Conservation (phyloP, 2,797 vertebrate genomes). For the Oreortyx pictus region DNA sequence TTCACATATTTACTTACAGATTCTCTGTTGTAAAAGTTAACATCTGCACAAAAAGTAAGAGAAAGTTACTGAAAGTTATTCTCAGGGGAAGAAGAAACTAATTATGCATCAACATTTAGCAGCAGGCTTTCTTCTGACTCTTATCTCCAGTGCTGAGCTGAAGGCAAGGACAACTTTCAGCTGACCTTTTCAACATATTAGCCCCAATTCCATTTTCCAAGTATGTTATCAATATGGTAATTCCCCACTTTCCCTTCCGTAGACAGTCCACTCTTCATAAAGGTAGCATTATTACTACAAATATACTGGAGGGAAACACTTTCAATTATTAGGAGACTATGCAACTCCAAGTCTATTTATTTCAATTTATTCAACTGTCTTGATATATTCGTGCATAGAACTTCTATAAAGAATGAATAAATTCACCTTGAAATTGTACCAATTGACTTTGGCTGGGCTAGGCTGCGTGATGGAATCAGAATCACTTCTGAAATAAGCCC, state of each 20-base stretch:
- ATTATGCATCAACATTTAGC: conserved; percentile 59
- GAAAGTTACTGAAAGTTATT: conserved; percentile 23
- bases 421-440: conserved; percentile 87
- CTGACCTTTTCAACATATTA: conserved; percentile 80
- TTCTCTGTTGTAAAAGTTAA: neutral
- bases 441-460: conserved; percentile 81
- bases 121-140: conserved; percentile 23
- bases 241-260: conserved; percentile 79
- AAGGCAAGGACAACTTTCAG: conserved; percentile 78
- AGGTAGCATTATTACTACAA: conserved; percentile 82
- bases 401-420: conserved; percentile 84
- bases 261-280: conserved; percentile 77
- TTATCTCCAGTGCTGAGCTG: conserved; percentile 50
- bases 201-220: conserved; percentile 78
- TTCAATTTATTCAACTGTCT: conserved; percentile 87
- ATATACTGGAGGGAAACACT: conserved; percentile 80
- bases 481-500: conserved; percentile 80
- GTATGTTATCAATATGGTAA: conserved; percentile 87
- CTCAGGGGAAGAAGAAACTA: conserved; percentile 1
- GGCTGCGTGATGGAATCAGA: conserved; percentile 77
- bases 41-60: neutral
- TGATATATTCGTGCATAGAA: conserved; percentile 80
- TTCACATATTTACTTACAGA: neutral
- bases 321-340: conserved; percentile 84
- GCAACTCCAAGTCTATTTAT: conserved; percentile 86